Evolutionary conservation across 2,888 invertebrate genomes (phyloP), one percentile per base, ranked within the genome.

Genomic region (Acrocyrtus sp.): DNA sequence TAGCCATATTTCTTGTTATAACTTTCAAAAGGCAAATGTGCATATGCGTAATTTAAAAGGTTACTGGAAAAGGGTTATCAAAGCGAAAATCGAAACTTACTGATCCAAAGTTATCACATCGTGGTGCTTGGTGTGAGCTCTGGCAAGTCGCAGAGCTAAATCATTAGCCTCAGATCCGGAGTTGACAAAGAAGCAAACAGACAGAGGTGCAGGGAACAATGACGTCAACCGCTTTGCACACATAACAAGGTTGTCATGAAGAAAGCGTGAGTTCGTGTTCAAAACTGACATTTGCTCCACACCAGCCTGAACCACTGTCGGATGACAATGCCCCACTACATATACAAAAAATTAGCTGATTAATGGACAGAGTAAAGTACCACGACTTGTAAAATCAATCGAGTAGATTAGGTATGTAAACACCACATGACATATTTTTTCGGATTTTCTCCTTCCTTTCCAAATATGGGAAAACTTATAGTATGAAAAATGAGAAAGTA

Each of bases 141-240:
- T 88, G 0, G 98, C 96, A 74, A 99, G 86, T 72, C 98, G 89
- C 45, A 99, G 85, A 0, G 99, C 99, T 81, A 99, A 88, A 86
- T 99, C 99, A 85, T 98, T 99, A 8, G 98, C 98, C 86, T 99
- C 99, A 5, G 98, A 98, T 10, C 98, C 99, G 0, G 98, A 99
- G 86, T 99, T 99, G 65, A 97, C 96, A 84, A 98, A 92, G 86
- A 93, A 98, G 83, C 97, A 96, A 3, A 97, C 94, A 19, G 93
- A 93, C 41, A 99, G 86, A 29, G 89, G 88, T 66, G 91, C 90
- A 0, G 98, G 98, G 85, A 99, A 87, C 3, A 94, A 91, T 67
- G 89, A 88, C 17, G 92, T 89, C 78, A 99, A 86, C 78, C 91
- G 90, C 83, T 94, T 88, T 3, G 97, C 98, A 82, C 96, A 93